phyloP scores from a whole-genome alignment of 2,888 invertebrate genomes.

The Cataglyphis albicans region DNA sequence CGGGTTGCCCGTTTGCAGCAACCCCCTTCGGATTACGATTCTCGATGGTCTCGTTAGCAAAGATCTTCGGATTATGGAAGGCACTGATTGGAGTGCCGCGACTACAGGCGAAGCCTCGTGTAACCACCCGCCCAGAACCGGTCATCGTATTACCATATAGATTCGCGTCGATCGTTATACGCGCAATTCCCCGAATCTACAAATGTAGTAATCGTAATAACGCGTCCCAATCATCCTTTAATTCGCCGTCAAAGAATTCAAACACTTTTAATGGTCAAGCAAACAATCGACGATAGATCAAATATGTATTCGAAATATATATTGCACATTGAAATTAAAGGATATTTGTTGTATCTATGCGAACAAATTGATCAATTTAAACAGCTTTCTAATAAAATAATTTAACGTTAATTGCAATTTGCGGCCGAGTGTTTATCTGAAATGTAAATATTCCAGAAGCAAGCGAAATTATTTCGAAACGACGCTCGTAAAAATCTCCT shows the following conservation, averaged over 20 bases:
- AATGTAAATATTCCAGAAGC: conserved; percentile 27
- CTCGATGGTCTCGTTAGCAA: conserved; percentile 61
- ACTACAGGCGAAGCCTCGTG: conserved; percentile 72
- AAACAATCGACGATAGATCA: neutral
- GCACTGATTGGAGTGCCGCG: conserved; percentile 72
- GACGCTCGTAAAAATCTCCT: conserved; percentile 28
- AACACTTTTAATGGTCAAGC: conserved; percentile 56
- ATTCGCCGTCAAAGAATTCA: conserved; percentile 60
- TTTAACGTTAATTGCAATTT: conserved; percentile 39
- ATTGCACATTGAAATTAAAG: neutral
- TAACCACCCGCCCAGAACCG: conserved; percentile 80
- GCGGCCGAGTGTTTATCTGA: neutral
- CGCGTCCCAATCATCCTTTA: conserved; percentile 61
- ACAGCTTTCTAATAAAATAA: conserved; percentile 28
- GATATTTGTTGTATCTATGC: neutral
- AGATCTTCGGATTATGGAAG: conserved; percentile 72
- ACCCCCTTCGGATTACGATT: conserved; percentile 65
- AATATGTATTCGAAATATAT: neutral
- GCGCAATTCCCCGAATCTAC: conserved; percentile 67
- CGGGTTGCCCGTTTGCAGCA: conserved; percentile 42
- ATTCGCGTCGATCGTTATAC: conserved; percentile 77
- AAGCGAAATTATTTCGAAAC: conserved; percentile 23
- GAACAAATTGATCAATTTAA: conserved; percentile 18
- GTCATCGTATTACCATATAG: conserved; percentile 82
- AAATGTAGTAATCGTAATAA: conserved; percentile 73